Evolutionary conservation across 2,113 vertebrate species (phyloP).

Genomic region (Bungarus multicinctus): DNA sequence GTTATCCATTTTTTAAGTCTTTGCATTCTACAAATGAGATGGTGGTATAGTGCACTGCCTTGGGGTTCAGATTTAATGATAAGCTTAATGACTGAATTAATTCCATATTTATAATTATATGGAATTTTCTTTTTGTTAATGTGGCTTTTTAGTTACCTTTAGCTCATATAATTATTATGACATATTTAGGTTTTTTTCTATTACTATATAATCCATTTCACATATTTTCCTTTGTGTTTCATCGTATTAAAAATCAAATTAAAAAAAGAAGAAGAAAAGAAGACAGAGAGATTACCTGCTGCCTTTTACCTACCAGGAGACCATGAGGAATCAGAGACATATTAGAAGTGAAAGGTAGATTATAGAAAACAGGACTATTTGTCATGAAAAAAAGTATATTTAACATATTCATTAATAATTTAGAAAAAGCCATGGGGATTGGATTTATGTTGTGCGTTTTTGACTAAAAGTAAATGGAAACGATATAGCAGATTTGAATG

Average conservation of each 20-base stretch:
- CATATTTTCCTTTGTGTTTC: neutral
- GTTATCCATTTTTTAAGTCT: neutral
- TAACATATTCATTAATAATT: constrained; percentile 33
- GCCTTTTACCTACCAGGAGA: neutral
- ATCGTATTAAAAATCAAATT: neutral
- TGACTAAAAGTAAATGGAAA: neutral
- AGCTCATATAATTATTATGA: neutral
- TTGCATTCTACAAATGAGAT: neutral
- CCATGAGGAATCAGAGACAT: neutral
- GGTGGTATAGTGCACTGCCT: neutral
- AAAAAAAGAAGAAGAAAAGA: neutral
- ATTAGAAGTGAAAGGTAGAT: neutral
- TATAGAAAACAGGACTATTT: neutral
- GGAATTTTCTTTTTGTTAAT: neutral
- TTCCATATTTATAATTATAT: neutral
- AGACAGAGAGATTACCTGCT: neutral
- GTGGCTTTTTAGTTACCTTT: neutral
- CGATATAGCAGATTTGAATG: neutral
- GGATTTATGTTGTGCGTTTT: neutral
- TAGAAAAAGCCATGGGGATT: neutral
- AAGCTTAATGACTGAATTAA: neutral
- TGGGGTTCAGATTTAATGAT: neutral
- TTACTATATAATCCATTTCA: neutral
- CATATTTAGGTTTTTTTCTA: neutral
- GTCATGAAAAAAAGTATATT: constrained; percentile 3